These are phyloP conservation scores for Zeugodacus cucurbitae DNA, from an alignment of 1,140 invertebrate genomes.

Conservation along the genomic window DNA sequence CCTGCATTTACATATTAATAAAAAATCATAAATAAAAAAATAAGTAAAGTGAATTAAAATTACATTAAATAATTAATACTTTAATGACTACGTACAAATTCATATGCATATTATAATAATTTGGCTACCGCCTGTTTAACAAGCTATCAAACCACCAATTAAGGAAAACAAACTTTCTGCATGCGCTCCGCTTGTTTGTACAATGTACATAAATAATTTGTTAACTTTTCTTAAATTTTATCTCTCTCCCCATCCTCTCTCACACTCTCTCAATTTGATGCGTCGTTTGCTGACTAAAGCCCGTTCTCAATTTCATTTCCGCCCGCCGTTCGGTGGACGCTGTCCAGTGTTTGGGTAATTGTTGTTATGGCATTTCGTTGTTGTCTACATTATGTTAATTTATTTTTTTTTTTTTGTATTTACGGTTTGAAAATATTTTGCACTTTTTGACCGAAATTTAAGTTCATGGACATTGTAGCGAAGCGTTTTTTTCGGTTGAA, in stretches of 20 bases:
- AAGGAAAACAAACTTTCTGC: neutral
- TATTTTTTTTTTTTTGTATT: neutral
- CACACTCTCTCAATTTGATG: neutral
- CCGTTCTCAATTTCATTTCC: neutral
- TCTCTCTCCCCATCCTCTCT: neutral
- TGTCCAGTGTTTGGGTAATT: neutral
- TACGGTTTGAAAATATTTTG: neutral
- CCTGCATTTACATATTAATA: too few relatives aligned
- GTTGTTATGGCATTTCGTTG: neutral
- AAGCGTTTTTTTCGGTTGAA: neutral
- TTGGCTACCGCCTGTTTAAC: neutral
- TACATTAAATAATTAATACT: too few relatives aligned
- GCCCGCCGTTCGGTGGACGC: neutral
- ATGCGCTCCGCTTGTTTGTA: neutral
- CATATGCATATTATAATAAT: neutral
- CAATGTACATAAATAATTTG: neutral
- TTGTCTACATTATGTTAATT: conserved; percentile 16
- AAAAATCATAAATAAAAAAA: too few relatives aligned
- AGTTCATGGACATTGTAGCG: conserved; percentile 3
- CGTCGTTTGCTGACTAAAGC: neutral
- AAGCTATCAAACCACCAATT: neutral
- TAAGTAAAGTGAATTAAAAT: too few relatives aligned
- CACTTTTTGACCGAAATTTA: conserved; percentile 20
- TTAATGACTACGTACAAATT: too few relatives aligned
- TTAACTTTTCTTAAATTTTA: neutral